phyloP scores from a whole-genome alignment of 2,797 vertebrate species.

The Rallus crepitans region DNA sequence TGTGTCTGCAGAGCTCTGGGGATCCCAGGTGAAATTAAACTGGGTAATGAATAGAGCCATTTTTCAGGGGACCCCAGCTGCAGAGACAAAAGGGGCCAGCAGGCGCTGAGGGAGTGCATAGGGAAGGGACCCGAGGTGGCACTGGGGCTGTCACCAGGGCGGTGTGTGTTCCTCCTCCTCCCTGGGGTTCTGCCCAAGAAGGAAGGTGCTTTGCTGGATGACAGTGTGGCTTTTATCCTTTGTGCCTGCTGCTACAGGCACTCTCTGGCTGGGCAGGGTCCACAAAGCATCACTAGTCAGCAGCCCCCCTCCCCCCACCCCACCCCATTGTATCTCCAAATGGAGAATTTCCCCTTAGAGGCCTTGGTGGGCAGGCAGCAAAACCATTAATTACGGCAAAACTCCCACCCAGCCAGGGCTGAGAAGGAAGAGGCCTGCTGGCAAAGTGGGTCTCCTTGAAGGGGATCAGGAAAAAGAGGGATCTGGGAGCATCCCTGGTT shows the following conservation, averaged over 20 bases:
- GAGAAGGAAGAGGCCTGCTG: not conserved
- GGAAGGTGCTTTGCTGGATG: not conserved
- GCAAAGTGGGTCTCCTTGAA: not conserved
- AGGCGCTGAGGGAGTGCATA: not conserved
- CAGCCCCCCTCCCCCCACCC: not conserved
- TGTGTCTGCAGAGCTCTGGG: constrained; percentile 29
- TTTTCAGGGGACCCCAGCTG: not conserved
- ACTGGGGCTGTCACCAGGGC: not conserved
- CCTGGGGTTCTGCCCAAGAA: not conserved
- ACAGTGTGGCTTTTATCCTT: not conserved
- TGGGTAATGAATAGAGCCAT: constrained; percentile 16
- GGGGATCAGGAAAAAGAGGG: not conserved
- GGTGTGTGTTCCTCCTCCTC: not conserved
- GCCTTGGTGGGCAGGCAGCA: not conserved
- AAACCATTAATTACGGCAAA: not conserved
- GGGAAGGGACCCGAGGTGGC: not conserved
- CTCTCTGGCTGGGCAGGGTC: accelerated
- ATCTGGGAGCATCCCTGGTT: not conserved
- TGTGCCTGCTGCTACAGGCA: not conserved
- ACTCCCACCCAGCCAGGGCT: not conserved
- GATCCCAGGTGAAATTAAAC: constrained; percentile 31
- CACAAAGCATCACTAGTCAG: not conserved
- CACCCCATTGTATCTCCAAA: not conserved
- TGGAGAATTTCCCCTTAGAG: not conserved
- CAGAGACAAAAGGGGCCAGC: not conserved